Percentiles rank a stretch among this genome's conserved stretches.
These are phyloP conservation scores for Globodera ellingtonae DNA, from an alignment of 1,140 invertebrate genomes.

Conservation along the genomic window DNA sequence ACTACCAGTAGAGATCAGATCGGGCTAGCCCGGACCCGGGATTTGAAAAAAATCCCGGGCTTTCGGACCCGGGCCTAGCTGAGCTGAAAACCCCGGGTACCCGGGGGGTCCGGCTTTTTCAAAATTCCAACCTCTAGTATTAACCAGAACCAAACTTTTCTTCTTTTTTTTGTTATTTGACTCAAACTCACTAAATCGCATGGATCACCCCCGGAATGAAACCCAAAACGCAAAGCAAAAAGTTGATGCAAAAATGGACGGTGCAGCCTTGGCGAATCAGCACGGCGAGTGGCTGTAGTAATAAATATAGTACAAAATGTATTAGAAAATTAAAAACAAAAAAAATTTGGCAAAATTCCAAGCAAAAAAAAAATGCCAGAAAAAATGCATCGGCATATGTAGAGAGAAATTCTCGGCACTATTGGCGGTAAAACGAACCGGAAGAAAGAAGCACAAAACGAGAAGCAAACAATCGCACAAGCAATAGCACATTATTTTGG, in stretches of 20 bases:
- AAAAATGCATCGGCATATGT: too few relatives aligned
- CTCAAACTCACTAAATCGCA: constrained; percentile 9
- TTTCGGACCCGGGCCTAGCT: too few relatives aligned
- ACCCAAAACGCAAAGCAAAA: background rate
- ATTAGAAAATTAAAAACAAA: background rate
- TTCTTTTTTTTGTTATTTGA: background rate
- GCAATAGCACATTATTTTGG: background rate
- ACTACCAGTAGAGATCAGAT: too few relatives aligned
- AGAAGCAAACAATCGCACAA: background rate
- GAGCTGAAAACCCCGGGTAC: too few relatives aligned
- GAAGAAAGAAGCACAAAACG: background rate
- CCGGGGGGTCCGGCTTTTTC: too few relatives aligned
- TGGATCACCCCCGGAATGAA: constrained; percentile 17
- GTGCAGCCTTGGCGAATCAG: constrained; percentile 19
- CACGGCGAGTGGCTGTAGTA: constrained; percentile 9
- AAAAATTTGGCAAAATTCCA: too few relatives aligned
- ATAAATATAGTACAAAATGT: background rate
- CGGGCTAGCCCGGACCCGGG: too few relatives aligned
- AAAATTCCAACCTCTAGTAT: background rate
- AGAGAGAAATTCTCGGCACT: background rate
- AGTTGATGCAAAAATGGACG: constrained; percentile 19
- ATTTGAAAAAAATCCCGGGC: too few relatives aligned
- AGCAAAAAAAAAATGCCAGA: too few relatives aligned
- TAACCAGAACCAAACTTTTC: background rate
- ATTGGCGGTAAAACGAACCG: background rate